Conservation (phyloP, 2,113 vertebrate genomes). For the Centropristis striata region DNA sequence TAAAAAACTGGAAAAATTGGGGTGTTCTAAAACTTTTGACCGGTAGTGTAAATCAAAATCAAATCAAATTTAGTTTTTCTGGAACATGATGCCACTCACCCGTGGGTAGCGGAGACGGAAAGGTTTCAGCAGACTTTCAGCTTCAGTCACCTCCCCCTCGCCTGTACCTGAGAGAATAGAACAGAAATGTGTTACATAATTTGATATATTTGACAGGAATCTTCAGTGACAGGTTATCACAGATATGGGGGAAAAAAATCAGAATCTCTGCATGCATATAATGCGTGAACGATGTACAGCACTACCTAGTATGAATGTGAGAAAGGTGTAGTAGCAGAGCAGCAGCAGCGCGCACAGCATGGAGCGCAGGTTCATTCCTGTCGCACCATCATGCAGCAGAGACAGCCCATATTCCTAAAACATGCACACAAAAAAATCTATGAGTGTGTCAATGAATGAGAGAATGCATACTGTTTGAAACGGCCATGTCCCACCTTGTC, state of each 20-base stretch:
- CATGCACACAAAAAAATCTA: neutral
- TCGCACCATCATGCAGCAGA: slow-evolving; percentile 82
- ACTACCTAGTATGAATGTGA: slow-evolving; percentile 88
- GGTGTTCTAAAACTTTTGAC: too few relatives aligned
- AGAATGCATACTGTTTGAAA: neutral
- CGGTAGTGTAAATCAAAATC: too few relatives aligned
- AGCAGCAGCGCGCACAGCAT: slow-evolving; percentile 87
- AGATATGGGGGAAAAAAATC: too few relatives aligned
- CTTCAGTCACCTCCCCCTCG: slow-evolving; percentile 86
- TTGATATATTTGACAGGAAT: too few relatives aligned
- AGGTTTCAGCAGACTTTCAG: slow-evolving; percentile 84
- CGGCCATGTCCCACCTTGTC: slow-evolving; percentile 80
- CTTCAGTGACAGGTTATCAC: neutral
- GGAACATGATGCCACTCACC: slow-evolving; percentile 67
- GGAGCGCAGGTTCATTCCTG: slow-evolving; percentile 85
- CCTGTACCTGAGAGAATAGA: slow-evolving; percentile 81
- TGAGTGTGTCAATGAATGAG: neutral
- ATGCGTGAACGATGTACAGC: neutral
- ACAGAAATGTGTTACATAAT: neutral
- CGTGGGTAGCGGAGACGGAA: slow-evolving; percentile 85
- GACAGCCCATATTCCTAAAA: slow-evolving; percentile 87
- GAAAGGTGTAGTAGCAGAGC: slow-evolving; percentile 89
- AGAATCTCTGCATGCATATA: neutral
- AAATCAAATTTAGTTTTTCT: too few relatives aligned
- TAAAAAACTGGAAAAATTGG: too few relatives aligned